These are phyloP conservation scores for Raphicerus campestris DNA, from an alignment of 2,113 vertebrate genomes.

Conservation along the genomic window DNA sequence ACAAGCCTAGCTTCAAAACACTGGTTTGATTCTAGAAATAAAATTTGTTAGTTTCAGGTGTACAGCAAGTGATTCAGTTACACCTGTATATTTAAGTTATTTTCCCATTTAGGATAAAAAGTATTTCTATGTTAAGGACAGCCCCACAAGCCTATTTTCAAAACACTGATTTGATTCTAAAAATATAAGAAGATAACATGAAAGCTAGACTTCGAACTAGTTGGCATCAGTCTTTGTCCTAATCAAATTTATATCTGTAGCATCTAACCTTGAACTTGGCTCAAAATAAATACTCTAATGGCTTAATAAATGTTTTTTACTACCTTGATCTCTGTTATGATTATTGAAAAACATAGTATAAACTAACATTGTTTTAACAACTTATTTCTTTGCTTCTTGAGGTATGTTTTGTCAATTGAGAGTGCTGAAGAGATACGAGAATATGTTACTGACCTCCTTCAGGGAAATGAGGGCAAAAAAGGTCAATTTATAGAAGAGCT, in stretches of 20 bases:
- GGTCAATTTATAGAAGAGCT: slow-evolving; percentile 90
- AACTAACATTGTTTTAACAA: slow-evolving; percentile 35
- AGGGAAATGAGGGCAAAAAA: slow-evolving; percentile 90
- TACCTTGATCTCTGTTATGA: neutral
- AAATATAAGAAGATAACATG: neutral
- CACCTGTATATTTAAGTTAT: neutral
- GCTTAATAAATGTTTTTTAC: slow-evolving; percentile 13
- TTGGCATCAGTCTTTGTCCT: neutral
- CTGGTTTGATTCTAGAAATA: slow-evolving; percentile 18
- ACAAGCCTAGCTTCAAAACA: neutral
- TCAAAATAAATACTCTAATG: neutral
- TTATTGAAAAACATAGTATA: slow-evolving; percentile 18
- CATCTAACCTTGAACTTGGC: neutral
- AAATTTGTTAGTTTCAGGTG: neutral
- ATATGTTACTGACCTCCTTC: slow-evolving; percentile 92
- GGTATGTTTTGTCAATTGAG: slow-evolving; percentile 94
- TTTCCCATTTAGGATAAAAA: neutral
- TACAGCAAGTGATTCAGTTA: neutral
- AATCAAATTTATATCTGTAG: neutral
- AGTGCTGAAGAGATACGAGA: slow-evolving; percentile 92
- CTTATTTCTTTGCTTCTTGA: slow-evolving; percentile 49
- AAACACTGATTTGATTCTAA: neutral
- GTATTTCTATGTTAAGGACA: neutral
- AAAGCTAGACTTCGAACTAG: neutral
- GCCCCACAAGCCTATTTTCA: neutral